A percentile compares a stretch with the other conserved stretches of the same genome.
phyloP scores from a whole-genome alignment of 2,888 invertebrate species.

The Plebejus argus region DNA sequence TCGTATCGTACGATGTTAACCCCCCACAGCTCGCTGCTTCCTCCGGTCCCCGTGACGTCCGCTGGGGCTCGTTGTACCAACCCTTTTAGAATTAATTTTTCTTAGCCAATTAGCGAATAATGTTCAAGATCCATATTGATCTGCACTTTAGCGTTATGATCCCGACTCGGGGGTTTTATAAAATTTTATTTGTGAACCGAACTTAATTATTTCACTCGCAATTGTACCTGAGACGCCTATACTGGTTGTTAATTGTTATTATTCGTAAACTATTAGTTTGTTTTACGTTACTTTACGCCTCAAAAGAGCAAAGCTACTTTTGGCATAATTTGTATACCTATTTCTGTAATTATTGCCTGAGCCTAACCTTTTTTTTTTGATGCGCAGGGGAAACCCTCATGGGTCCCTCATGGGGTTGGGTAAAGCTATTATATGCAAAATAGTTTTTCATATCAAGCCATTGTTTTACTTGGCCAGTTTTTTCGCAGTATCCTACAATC shows the following conservation, averaged over 20 bases:
- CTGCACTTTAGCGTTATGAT: constrained; percentile 45
- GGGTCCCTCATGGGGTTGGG: too few species aligned
- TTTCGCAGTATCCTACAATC: background rate
- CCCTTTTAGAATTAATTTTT: constrained; percentile 79
- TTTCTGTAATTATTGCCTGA: too few species aligned
- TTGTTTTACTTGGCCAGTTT: background rate
- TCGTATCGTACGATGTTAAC: constrained; percentile 7
- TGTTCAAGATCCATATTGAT: constrained; percentile 65
- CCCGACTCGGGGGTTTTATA: constrained; percentile 28
- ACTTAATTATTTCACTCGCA: constrained; percentile 8
- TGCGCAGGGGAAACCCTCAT: too few species aligned
- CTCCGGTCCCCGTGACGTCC: constrained; percentile 58
- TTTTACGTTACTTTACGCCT: background rate
- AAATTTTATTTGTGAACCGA: constrained; percentile 26
- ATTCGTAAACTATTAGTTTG: background rate
- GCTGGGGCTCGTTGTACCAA: constrained; percentile 67
- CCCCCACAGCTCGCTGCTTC: constrained; percentile 57
- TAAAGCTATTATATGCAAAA: too few species aligned
- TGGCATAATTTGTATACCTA: too few species aligned
- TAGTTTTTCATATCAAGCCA: background rate
- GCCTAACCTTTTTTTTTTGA: too few species aligned
- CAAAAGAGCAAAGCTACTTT: background rate
- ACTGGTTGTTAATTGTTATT: background rate
- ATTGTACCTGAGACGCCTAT: constrained; percentile 12
- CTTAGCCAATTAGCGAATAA: constrained; percentile 73